Base-by-base conservation (phyloP, 2,113 vertebrate species). In the Acrocephalus kingi region DNA sequence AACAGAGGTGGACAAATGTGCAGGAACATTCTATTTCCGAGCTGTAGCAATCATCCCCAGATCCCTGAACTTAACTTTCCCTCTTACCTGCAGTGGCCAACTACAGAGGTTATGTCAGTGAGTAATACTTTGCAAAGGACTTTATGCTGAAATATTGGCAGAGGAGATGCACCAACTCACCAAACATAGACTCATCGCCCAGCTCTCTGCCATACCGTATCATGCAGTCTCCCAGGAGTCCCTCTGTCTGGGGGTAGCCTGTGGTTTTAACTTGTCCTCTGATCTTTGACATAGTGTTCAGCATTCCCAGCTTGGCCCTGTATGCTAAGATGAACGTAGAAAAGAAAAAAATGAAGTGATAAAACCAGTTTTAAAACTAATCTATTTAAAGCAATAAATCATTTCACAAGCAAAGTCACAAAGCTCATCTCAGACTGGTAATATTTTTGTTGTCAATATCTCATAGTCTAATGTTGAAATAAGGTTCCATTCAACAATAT, bases 271-370 rank as follows among this genome's bases (percentile, higher is more conserved):
- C 99, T 96, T 99, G 99, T 15, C 99, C 99, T 84, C 99, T 98
- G 93, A 99, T 98, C 98, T 99, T 99, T 58, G 99, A 99, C 98
- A 99, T 92, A 2, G 99, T 99, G 97, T 98, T 99, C 96, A 99
- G 97, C 99, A 99, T 99, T 71, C 99, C 99, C 67, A 99, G 98
- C 90, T 98, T 99, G 90, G 99, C 99, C 98, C 99, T 98, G 92
- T 99, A 99, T 76, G 99, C 99, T 99, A 91, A 95, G 63, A 51
- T n/a, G 20, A 17, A 84, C 46, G 71, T 0, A 43, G 27, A 51
- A 84, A 52, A 35, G 10, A 37, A 48, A n/a, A 23, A 13, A 27
- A 61, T 16, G 19, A 37, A 49, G 7, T 27, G 37, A 77, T 19
- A 56, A 73, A 73, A 64, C 0, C 4, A 20, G 15, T 64, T 75